phyloP scores from a whole-genome alignment of 92 coral and sea anemone species.

The Galaxea fascicularis region DNA sequence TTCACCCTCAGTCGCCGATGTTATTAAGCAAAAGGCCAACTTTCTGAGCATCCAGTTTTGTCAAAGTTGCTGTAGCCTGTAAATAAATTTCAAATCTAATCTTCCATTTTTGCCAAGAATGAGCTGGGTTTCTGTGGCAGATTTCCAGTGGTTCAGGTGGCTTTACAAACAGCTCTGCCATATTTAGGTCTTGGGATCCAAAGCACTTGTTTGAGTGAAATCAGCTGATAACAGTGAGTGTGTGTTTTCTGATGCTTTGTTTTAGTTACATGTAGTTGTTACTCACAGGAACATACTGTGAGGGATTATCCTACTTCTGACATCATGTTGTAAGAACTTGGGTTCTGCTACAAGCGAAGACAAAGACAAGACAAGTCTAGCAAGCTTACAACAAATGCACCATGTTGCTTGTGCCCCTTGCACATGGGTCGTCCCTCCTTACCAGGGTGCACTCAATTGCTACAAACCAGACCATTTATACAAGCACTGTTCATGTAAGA shows the following conservation, averaged over 20 bases:
- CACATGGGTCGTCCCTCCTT: too few relatives aligned
- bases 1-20: not conserved
- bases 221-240: not conserved
- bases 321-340: not conserved
- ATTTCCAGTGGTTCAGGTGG: constrained; percentile 44
- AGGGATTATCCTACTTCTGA: not conserved
- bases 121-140: constrained; percentile 43
- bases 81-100: constrained; percentile 35
- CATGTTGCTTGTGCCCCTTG: too few relatives aligned
- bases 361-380: too few relatives aligned
- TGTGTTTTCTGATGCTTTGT: not conserved
- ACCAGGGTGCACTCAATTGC: too few relatives aligned
- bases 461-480: too few relatives aligned
- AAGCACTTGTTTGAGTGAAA: not conserved
- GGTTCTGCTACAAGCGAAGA: too few relatives aligned
- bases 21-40: constrained; percentile 14
- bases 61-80: constrained; percentile 33
- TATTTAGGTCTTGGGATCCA: too few relatives aligned
- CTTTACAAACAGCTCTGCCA: constrained; percentile 27
- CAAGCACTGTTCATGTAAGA: too few relatives aligned
- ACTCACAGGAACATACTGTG: not conserved
- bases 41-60: constrained; percentile 6
- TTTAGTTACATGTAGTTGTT: not conserved
- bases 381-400: too few relatives aligned
- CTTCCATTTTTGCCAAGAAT: constrained; percentile 52